Evolutionary conservation across 2,888 invertebrate species (phyloP), one percentile per base, ranked within the genome.

Genomic region (Dysmachus trigonus): DNA sequence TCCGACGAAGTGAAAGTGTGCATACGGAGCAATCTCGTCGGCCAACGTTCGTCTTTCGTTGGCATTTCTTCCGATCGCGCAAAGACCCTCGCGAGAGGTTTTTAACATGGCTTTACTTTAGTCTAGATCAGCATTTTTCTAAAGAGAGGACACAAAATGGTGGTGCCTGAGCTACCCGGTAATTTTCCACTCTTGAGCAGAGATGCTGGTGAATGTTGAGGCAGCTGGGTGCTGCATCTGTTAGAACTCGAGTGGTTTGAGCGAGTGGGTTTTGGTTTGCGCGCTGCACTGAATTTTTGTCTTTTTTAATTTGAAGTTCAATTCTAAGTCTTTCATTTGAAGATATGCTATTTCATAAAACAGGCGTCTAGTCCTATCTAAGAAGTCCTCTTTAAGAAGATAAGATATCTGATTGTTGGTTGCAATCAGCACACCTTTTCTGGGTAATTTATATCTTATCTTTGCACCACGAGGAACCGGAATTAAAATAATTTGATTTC

Each of bases 71-170:
- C 62, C 62, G 62, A 10, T 53, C 53, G 18, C 53, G 53, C 18
- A n/a, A 53, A n/a, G 15, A 51, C 47, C 47, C 47, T 62, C 62
- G 53, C 62, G 62, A 62, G 73, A 81, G 81, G 81, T 81, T 81
- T 81, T 81, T 81, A 22, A 81, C 81, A 81, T 81, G 81, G 81
- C 81, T 81, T 81, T 18, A 81, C 81, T 81, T 81, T 18, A 81
- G 81, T 81, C 81, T 81, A 81, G 81, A 81, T 81, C 81, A 81
- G 81, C 33, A 53, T 27, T 53, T 47, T 53, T 81, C 81, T 35
- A 15, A 81, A 81, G 81, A 81, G 47, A 81, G 53, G 81, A 81
- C 81, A 53, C 81, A 81, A 81, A 81, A 81, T 81, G 81, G 81
- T 62, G 81, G 81, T 81, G 81, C 81, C 81, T n/a, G 5, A 18